Evolutionary conservation across 92 coral and sea anemone species (phyloP), one percentile per base, ranked within the genome.

Genomic region (Paramuricea clavata): DNA sequence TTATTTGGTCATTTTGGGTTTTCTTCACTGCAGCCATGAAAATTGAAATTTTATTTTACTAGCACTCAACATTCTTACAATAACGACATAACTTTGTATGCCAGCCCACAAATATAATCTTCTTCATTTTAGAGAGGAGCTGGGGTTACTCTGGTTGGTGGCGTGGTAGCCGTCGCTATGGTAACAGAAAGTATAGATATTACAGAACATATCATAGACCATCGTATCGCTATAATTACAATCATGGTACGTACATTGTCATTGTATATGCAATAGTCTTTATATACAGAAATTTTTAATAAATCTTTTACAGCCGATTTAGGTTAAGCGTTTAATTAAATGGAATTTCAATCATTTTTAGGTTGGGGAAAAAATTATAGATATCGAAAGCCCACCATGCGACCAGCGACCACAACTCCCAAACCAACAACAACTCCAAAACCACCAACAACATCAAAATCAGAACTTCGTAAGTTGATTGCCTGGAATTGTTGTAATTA

Each of bases 61-160:
- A 4, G 10, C 5, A 39, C 44, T 10, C 44, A 39, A 10, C 44
- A 39, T 39, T 39, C 10, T 7, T 50, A 16, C 59, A 50, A 19
- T 50, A 19, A 42, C 12, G 12, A 42, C 49, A 12, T 50, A 8
- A 50, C 4, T 50, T 2, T 54, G 19, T 6, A 23, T 21, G 2
- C 3, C 7, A 12, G 31, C 28, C 31, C 5, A 2, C 6, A 21
- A 60, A 31, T 65, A 65, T 30, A 52, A 21, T 19, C 13, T 27
- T 76, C 39, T n/a, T n/a, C n/a, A n/a, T 30, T 25, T 49, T 33
- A 76, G 82, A 27, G 44, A 28, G 82, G 30, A 30, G 68, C 12
- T 76, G 82, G 82, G 69, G 68, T 1, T 60, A 52, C 25, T 28
- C 28, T 76, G 67, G 82, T 33, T 15, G 67, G 67, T 36, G 56